These are phyloP conservation scores for Hippocampus comes DNA, from an alignment of 2,113 vertebrate genomes.

Conservation along the genomic window DNA sequence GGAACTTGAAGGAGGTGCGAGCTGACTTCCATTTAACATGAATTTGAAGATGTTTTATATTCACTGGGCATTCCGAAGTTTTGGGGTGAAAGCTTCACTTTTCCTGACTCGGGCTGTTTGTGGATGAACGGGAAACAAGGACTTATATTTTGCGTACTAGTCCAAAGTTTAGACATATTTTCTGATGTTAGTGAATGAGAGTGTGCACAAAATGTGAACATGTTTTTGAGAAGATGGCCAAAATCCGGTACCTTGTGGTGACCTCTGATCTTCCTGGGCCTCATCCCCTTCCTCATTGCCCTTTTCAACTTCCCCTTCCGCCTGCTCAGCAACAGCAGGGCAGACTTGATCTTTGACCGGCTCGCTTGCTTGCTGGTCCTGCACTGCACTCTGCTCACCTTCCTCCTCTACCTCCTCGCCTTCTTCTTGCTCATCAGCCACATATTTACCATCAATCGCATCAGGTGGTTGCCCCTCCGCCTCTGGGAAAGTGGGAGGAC, in stretches of 20 bases:
- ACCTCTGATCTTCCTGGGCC: slow-evolving; percentile 64
- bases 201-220: not conserved
- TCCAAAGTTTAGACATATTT: too few relatives aligned
- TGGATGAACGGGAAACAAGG: too few relatives aligned
- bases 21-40: too few relatives aligned
- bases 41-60: too few relatives aligned
- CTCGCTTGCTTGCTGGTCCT: slow-evolving; percentile 21
- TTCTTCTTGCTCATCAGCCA: slow-evolving; percentile 30
- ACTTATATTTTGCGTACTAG: too few relatives aligned
- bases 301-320: slow-evolving; percentile 33
- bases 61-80: too few relatives aligned
- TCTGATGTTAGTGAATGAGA: not conserved
- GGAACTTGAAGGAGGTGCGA: too few relatives aligned
- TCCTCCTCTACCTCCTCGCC: slow-evolving; percentile 26
- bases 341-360: slow-evolving; percentile 33
- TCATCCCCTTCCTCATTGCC: slow-evolving; percentile 35
- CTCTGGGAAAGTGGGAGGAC: slow-evolving; percentile 78
- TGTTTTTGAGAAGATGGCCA: not conserved
- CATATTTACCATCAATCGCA: slow-evolving; percentile 34
- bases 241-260: slow-evolving; percentile 78
- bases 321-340: slow-evolving; percentile 44
- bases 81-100: too few relatives aligned
- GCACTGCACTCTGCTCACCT: slow-evolving; percentile 32
- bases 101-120: too few relatives aligned
- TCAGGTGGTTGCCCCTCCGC: slow-evolving; percentile 36